Percentiles rank a stretch among this genome's conserved stretches.
These are phyloP conservation scores for Tragelaphus buxtoni DNA, from an alignment of 2,113 vertebrate genomes.

Conservation along the genomic window DNA sequence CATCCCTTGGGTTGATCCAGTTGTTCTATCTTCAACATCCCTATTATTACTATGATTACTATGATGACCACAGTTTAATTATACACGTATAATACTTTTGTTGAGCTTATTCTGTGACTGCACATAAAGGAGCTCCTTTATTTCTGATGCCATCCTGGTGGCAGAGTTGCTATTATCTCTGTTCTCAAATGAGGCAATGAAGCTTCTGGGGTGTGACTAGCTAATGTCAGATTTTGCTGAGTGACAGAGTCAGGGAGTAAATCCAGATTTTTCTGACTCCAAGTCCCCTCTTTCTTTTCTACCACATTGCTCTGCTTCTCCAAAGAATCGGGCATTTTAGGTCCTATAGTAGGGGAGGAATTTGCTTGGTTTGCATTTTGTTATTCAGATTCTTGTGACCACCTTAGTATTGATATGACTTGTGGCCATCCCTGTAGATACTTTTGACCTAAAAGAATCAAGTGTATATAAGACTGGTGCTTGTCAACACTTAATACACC, in stretches of 20 bases:
- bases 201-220: background rate
- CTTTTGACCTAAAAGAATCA: background rate
- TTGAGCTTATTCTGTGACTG: background rate
- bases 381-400: conserved; percentile 14
- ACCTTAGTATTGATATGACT: background rate
- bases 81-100: background rate
- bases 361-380: background rate
- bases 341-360: background rate
- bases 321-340: background rate
- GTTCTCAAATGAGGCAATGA: background rate
- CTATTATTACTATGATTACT: background rate
- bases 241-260: background rate
- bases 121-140: background rate
- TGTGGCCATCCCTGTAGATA: background rate
- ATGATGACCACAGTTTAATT: background rate
- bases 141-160: background rate
- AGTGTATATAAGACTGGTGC: background rate
- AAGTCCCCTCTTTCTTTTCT: background rate
- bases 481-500: background rate
- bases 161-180: background rate
- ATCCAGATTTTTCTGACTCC: background rate
- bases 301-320: background rate
- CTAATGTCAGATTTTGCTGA: background rate
- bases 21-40: background rate
- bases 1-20: background rate